Percentiles rank a stretch among this genome's conserved stretches.
phyloP scores from a whole-genome alignment of 2,888 invertebrate species.

The Galerucella calmariensis region DNA sequence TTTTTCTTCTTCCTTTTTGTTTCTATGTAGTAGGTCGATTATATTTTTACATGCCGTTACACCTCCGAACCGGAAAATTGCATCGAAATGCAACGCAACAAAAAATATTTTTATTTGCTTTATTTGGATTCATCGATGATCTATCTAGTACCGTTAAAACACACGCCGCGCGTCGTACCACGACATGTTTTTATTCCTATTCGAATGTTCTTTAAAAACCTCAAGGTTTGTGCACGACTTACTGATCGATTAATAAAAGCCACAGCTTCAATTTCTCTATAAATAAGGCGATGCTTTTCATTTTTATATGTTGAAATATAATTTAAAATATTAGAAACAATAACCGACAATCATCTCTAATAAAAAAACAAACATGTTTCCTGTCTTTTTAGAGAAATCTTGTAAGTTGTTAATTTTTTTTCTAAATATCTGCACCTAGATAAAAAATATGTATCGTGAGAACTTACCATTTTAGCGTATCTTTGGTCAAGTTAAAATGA shows the following conservation, averaged over 20 bases:
- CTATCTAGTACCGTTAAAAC: background rate
- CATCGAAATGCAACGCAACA: conserved; percentile 4
- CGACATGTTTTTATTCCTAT: background rate
- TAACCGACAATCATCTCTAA: background rate
- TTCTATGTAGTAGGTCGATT: conserved; percentile 13
- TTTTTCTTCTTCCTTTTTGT: background rate
- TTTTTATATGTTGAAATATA: background rate
- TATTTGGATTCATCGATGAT: conserved; percentile 1
- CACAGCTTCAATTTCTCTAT: background rate
- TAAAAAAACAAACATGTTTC: too few species aligned
- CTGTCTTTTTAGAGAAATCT: too few species aligned
- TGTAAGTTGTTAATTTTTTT: too few species aligned
- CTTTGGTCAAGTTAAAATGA: too few species aligned
- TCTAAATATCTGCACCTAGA: too few species aligned
- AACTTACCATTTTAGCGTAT: too few species aligned
- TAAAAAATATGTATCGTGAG: too few species aligned
- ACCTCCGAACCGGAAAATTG: conserved; percentile 31
- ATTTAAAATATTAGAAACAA: background rate
- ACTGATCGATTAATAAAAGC: background rate
- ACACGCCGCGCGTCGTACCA: background rate
- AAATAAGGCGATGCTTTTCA: background rate
- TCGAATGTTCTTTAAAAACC: background rate
- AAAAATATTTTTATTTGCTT: background rate
- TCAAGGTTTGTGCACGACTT: conserved; percentile 2
- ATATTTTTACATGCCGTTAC: conserved; percentile 23